phyloP scores from a whole-genome alignment of 2,113 vertebrate species.

The Mormyrus lacerda region DNA sequence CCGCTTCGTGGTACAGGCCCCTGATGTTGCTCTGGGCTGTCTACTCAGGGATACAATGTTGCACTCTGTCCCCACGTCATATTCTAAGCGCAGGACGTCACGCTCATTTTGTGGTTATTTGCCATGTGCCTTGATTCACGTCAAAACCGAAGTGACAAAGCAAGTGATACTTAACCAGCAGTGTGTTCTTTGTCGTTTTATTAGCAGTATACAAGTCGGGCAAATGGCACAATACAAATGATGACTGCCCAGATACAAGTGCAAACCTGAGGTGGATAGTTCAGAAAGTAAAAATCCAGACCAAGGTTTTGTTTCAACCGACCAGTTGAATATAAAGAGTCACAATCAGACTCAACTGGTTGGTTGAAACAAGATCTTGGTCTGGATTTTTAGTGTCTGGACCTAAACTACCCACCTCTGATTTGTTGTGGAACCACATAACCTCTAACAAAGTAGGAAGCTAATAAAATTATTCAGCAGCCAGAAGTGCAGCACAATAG shows the following conservation, averaged over 20 bases:
- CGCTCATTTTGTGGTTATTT: background rate
- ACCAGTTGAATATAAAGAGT: too few species aligned
- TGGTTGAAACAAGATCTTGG: background rate
- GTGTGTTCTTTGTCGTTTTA: background rate
- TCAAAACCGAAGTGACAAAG: background rate
- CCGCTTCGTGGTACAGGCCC: too few species aligned
- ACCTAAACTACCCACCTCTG: background rate
- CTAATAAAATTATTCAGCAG: background rate
- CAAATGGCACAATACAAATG: background rate
- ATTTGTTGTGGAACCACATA: background rate
- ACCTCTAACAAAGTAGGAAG: background rate
- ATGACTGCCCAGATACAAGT: too few species aligned
- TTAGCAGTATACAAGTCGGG: background rate
- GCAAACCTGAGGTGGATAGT: too few species aligned
- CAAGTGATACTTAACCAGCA: background rate
- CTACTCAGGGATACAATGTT: background rate
- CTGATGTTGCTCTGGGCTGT: background rate
- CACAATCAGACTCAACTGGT: too few species aligned
- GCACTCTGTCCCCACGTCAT: background rate
- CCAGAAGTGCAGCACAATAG: background rate
- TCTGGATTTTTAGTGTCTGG: background rate
- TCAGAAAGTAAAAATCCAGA: too few species aligned
- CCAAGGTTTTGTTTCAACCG: too few species aligned
- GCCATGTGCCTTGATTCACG: background rate
- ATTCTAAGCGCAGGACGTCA: background rate